These are phyloP conservation scores for Pandemis heparana DNA, from an alignment of 2,888 invertebrate species.

Conservation along the genomic window DNA sequence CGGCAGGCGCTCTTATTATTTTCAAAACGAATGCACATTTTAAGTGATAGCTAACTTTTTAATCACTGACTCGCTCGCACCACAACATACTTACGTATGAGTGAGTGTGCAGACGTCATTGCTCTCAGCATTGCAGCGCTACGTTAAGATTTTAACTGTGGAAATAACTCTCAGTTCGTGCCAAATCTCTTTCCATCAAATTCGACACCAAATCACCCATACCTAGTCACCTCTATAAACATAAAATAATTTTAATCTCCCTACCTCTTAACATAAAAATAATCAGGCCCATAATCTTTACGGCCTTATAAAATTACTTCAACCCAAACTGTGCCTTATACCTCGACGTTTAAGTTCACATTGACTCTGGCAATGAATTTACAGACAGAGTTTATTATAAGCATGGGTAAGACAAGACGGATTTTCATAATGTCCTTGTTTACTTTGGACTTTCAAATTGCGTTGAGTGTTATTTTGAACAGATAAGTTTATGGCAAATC, in stretches of 20 bases:
- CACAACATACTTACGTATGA: no score
- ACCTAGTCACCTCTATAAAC: constrained; percentile 17
- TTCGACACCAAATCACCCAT: constrained; percentile 11
- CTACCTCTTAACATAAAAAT: constrained; percentile 43
- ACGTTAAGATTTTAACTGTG: no score
- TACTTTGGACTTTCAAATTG: constrained; percentile 38
- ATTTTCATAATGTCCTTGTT: constrained; percentile 41
- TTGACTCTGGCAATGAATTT: neutral
- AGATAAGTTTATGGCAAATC: neutral
- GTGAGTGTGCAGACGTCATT: no score
- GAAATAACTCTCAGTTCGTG: no score
- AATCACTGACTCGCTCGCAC: no score
- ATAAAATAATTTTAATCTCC: constrained; percentile 41
- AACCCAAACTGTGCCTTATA: neutral
- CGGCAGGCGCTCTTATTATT: constrained; percentile 21
- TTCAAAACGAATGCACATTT: neutral
- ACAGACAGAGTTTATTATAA: constrained; percentile 38
- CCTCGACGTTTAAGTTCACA: neutral
- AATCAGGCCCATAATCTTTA: constrained; percentile 41
- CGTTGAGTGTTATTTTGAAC: constrained; percentile 27
- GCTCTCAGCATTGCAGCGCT: no score
- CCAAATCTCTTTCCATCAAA: no score
- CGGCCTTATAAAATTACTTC: constrained; percentile 25
- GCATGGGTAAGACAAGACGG: constrained; percentile 36
- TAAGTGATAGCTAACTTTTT: neutral